Conservation (phyloP, 2,888 invertebrate species). For the Leptura quadrifasciata region DNA sequence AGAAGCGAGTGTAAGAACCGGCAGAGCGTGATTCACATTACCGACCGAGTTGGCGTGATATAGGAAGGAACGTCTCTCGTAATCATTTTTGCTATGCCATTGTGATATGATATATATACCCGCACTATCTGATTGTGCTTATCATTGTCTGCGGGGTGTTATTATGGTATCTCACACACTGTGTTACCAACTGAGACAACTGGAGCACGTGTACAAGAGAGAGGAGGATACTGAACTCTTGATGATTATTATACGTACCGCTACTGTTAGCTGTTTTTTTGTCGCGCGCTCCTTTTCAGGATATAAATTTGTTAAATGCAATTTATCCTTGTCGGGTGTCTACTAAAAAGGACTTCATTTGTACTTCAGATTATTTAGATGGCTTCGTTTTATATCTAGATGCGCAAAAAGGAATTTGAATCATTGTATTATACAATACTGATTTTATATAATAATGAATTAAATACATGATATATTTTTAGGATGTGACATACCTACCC, state of each 20-base stretch:
- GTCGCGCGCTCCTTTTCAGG: conserved; percentile 53
- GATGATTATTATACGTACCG: conserved; percentile 59
- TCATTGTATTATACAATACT: conserved; percentile 2
- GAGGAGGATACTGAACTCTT: conserved; percentile 54
- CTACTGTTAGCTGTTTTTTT: conserved; percentile 52
- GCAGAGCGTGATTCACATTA: conserved; percentile 72
- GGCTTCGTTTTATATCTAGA: conserved; percentile 23
- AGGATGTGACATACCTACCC: no score
- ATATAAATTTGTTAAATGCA: conserved; percentile 63
- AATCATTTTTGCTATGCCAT: conserved; percentile 74
- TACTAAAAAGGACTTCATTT: conserved; percentile 59
- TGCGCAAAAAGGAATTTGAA: conserved; percentile 18
- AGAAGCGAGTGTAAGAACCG: conserved; percentile 71
- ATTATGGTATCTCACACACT: conserved; percentile 63
- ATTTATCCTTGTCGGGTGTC: conserved; percentile 61
- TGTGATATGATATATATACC: conserved; percentile 73
- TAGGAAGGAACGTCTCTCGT: conserved; percentile 71
- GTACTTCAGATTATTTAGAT: conserved; percentile 45
- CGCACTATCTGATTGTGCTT: conserved; percentile 65
- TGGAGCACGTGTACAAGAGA: conserved; percentile 52
- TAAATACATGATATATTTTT: background rate
- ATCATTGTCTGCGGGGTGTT: conserved; percentile 66
- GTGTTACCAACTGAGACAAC: conserved; percentile 48
- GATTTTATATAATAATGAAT: background rate
- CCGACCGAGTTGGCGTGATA: conserved; percentile 70